A percentile compares a stretch with the other conserved stretches of the same genome.
Evolutionary conservation across 2,797 vertebrate genomes (phyloP).

Genomic region (Tapera naevia): DNA sequence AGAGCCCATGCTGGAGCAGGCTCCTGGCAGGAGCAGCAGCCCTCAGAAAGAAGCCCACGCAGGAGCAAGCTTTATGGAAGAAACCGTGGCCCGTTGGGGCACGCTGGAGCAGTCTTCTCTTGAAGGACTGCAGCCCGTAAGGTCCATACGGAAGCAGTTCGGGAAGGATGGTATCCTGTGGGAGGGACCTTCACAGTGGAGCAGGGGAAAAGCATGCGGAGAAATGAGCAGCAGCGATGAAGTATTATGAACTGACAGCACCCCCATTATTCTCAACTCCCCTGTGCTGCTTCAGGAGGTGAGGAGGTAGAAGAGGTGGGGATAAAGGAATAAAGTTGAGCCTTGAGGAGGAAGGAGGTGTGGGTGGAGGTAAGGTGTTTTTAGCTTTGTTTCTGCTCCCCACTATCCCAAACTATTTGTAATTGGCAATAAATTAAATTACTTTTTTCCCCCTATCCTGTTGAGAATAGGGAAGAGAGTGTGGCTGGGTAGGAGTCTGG

Average conservation of each 20-base stretch:
- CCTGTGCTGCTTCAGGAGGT: accelerated
- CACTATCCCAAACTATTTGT: background rate
- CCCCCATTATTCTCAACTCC: background rate
- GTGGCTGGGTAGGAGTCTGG: background rate
- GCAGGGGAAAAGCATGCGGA: background rate
- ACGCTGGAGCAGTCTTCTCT: background rate
- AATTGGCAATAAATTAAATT: background rate
- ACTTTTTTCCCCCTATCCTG: background rate
- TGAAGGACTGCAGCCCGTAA: background rate
- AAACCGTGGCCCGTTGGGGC: background rate
- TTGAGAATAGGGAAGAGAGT: background rate
- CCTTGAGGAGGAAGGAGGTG: background rate
- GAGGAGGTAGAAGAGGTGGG: background rate
- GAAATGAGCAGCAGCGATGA: background rate
- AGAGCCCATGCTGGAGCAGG: background rate
- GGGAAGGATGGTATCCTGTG: background rate
- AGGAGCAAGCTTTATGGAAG: background rate
- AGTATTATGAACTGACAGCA: background rate
- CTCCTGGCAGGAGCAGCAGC: background rate
- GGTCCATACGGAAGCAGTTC: background rate
- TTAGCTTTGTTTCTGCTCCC: background rate
- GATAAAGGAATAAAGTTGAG: background rate
- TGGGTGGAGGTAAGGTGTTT: background rate
- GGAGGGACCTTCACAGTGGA: background rate
- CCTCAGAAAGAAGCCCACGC: background rate